These are phyloP conservation scores for Gymnorhina tibicen DNA, from an alignment of 2,113 vertebrate genomes.

Conservation along the genomic window DNA sequence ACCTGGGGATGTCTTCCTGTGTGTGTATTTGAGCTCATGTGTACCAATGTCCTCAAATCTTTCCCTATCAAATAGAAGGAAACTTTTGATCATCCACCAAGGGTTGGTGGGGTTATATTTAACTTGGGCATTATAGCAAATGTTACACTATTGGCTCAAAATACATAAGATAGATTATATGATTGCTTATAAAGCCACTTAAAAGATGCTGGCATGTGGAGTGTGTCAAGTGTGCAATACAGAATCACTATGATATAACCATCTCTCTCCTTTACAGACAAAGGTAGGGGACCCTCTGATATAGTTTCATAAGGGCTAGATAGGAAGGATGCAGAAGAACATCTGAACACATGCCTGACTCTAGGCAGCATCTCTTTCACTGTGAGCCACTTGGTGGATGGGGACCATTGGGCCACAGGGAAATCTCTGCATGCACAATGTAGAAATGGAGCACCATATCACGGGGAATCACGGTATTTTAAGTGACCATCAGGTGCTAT, in stretches of 20 bases:
- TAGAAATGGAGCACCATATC: neutral
- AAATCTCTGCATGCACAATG: neutral
- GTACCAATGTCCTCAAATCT: neutral
- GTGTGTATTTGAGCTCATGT: neutral
- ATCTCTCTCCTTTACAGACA: neutral
- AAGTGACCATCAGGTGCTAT: neutral
- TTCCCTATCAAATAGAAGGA: neutral
- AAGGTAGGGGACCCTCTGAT: neutral
- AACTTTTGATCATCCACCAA: neutral
- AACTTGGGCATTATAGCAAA: neutral
- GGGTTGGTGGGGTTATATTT: neutral
- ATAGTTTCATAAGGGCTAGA: neutral
- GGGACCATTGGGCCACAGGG: no score
- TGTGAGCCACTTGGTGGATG: neutral
- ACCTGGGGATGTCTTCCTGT: fast-evolving
- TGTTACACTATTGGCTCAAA: neutral
- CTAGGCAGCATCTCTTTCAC: neutral
- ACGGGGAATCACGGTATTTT: neutral
- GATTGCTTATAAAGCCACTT: neutral
- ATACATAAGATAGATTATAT: neutral
- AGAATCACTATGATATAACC: fast-evolving
- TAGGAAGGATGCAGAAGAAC: neutral
- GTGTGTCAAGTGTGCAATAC: neutral
- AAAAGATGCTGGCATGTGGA: neutral
- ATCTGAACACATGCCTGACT: neutral